Conservation (phyloP, 2,113 vertebrate genomes). For the Oncorhynchus gorbuscha region DNA sequence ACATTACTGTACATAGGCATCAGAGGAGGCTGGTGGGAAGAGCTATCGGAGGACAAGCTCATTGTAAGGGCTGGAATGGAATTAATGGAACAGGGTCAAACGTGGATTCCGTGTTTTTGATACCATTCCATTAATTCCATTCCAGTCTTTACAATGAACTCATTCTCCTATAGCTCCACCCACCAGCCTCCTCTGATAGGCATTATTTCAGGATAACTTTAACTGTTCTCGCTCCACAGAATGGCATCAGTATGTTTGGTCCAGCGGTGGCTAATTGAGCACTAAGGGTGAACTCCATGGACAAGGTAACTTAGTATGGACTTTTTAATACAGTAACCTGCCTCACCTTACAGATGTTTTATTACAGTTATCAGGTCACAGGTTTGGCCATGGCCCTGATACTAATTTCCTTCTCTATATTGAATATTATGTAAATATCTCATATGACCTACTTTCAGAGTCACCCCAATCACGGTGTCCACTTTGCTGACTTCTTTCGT, state of each 20-base stretch:
- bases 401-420: background rate
- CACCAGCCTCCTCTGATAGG: too few relatives aligned
- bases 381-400: background rate
- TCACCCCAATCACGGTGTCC: conserved; percentile 76
- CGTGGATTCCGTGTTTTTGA: too few relatives aligned
- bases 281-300: conserved; percentile 66
- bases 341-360: background rate
- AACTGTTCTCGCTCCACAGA: conserved; percentile 53
- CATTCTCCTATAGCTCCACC: too few relatives aligned
- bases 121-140: too few relatives aligned
- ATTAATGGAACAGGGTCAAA: too few relatives aligned
- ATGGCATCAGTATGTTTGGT: conserved; percentile 72
- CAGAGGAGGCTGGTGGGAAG: too few relatives aligned
- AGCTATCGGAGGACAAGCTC: too few relatives aligned
- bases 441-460: conserved; percentile 62
- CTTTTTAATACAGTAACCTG: too few relatives aligned
- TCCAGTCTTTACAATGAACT: too few relatives aligned
- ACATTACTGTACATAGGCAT: background rate
- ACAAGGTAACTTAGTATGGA: conserved; percentile 54
- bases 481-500: conserved; percentile 62
- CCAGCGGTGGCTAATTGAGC: conserved; percentile 71
- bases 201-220: background rate
- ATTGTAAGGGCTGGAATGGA: too few relatives aligned
- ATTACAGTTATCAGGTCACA: background rate
- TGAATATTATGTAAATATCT: too few relatives aligned